Evolutionary conservation across 2,888 invertebrate genomes (phyloP).

Genomic region (Trissoscelio sp.): DNA sequence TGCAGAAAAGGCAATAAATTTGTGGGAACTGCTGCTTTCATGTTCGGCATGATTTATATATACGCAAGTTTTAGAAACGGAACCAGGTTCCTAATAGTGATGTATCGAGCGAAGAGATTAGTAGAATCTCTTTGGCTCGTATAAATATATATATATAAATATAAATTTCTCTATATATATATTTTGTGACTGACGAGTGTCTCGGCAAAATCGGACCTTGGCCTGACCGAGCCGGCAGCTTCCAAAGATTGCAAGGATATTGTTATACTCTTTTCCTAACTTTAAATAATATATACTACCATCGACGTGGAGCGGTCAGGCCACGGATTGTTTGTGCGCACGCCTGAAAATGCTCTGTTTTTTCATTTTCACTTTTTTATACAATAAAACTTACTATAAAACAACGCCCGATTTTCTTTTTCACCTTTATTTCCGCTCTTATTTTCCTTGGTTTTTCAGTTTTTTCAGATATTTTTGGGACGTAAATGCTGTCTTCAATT

Average conservation of each 20-base stretch:
- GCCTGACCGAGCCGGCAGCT: slow-evolving; percentile 75
- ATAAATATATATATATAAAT: slow-evolving; percentile 44
- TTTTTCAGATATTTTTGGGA: slow-evolving; percentile 30
- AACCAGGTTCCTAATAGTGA: slow-evolving; percentile 76
- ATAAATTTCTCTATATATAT: slow-evolving; percentile 63
- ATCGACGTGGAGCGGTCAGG: slow-evolving; percentile 73
- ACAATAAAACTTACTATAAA: slow-evolving; percentile 78
- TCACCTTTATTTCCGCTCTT: slow-evolving; percentile 69
- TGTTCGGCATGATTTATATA: slow-evolving; percentile 65
- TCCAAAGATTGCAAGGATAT: slow-evolving; percentile 77
- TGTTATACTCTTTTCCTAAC: slow-evolving; percentile 70
- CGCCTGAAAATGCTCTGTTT: slow-evolving; percentile 76
- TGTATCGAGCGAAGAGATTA: slow-evolving; percentile 75
- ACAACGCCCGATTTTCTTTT: slow-evolving; percentile 70
- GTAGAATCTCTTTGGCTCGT: slow-evolving; percentile 72
- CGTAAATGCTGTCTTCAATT: too few relatives aligned
- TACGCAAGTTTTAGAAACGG: slow-evolving; percentile 71
- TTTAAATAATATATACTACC: slow-evolving; percentile 73
- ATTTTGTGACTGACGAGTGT: slow-evolving; percentile 79
- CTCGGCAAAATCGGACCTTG: slow-evolving; percentile 75
- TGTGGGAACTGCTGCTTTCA: slow-evolving; percentile 67
- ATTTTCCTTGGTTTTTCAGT: slow-evolving; percentile 22
- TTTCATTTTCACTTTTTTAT: slow-evolving; percentile 80
- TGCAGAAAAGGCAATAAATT: slow-evolving; percentile 61
- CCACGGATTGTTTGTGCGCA: slow-evolving; percentile 72